Evolutionary conservation across 2,797 vertebrate genomes (phyloP).

Genomic region (Pempheris klunzingeri): DNA sequence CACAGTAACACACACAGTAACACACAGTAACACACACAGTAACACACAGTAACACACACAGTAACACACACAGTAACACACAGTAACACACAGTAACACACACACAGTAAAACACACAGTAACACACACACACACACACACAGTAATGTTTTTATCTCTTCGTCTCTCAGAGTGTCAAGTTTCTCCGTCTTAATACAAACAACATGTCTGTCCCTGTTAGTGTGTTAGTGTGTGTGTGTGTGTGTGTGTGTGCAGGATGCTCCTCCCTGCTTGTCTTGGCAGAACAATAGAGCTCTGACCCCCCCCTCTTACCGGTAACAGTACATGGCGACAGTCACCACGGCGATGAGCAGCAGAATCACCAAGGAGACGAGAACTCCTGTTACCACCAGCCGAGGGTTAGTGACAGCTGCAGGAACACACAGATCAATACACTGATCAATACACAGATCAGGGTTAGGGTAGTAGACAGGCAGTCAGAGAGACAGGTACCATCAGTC

Average conservation of each 20-base stretch:
- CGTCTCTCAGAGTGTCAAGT: conserved; percentile 52
- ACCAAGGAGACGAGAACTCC: conserved; percentile 83
- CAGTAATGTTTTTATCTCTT: conserved; percentile 54
- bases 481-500: too few relatives aligned
- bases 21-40: too few relatives aligned
- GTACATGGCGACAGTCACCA: conserved; percentile 73
- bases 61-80: too few relatives aligned
- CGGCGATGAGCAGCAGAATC: conserved; percentile 82
- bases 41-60: too few relatives aligned
- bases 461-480: too few relatives aligned
- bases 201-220: too few relatives aligned
- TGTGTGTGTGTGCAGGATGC: conserved; percentile 26
- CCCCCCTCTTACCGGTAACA: conserved; percentile 87
- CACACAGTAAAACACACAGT: neutral
- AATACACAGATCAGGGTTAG: neutral
- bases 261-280: too few relatives aligned
- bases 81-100: neutral
- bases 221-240: conserved; percentile 4
- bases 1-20: too few relatives aligned
- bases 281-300: too few relatives aligned
- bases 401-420: conserved; percentile 36
- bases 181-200: conserved; percentile 61
- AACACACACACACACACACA: neutral
- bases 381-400: conserved; percentile 82
- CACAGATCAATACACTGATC: neutral